phyloP scores from a whole-genome alignment of 2,888 invertebrate genomes.

The Stenodema calcarata region DNA sequence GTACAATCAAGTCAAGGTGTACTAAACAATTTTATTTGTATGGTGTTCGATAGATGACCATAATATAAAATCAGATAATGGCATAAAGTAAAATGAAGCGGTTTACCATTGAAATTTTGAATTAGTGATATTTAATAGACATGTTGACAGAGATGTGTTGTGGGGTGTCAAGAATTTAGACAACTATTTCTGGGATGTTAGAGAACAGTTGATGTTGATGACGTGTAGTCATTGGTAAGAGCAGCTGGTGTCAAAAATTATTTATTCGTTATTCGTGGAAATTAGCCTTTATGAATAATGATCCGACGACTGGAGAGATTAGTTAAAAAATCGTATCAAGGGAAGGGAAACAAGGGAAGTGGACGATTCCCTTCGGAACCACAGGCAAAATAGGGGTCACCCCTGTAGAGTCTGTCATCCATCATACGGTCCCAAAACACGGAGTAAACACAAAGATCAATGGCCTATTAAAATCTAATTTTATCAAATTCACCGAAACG shows the following conservation, averaged over 20 bases:
- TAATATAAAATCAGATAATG: too few species aligned
- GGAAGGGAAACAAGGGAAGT: not conserved
- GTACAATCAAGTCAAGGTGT: too few species aligned
- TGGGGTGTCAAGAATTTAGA: too few species aligned
- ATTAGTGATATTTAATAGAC: too few species aligned
- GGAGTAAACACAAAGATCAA: constrained; percentile 29
- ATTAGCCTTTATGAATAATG: not conserved
- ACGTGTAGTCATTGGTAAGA: not conserved
- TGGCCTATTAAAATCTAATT: constrained; percentile 41
- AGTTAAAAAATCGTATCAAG: not conserved
- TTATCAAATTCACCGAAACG: constrained; percentile 36
- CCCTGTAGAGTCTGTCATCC: not conserved
- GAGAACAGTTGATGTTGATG: not conserved
- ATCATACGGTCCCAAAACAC: constrained; percentile 14
- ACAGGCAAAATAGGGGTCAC: constrained; percentile 26
- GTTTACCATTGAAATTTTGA: too few species aligned
- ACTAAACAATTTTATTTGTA: too few species aligned
- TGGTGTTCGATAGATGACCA: too few species aligned
- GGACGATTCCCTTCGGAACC: not conserved
- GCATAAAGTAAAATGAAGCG: too few species aligned
- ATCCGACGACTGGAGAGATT: not conserved
- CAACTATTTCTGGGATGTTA: not conserved
- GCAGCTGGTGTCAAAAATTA: not conserved
- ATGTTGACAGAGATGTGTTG: too few species aligned
- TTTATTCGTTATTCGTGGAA: not conserved